Evolutionary conservation across 2,113 vertebrate genomes (phyloP).

Genomic region (Grammomys surdaster): DNA sequence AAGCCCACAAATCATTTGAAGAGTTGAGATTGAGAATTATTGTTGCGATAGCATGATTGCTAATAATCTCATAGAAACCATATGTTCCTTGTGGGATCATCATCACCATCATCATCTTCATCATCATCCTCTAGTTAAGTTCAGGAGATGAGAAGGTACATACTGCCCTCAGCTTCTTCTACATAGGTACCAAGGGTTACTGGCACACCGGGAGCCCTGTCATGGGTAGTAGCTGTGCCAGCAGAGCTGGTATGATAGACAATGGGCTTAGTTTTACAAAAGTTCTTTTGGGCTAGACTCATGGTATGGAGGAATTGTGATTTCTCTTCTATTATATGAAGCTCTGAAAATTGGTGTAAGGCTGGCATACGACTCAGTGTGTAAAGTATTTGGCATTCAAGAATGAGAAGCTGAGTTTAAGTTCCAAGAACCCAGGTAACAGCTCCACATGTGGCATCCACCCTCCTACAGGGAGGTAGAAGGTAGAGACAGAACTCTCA

Average conservation of each 20-base stretch:
- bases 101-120: not conserved
- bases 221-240: accelerated
- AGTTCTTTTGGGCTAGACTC: not conserved
- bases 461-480: not conserved
- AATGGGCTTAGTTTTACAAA: not conserved
- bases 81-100: not conserved
- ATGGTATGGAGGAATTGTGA: not conserved
- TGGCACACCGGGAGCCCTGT: not conserved
- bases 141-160: not conserved
- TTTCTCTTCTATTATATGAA: conserved; percentile 3
- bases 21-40: not conserved
- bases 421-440: not conserved
- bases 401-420: not conserved
- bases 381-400: not conserved
- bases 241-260: not conserved
- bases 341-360: not conserved
- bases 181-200: not conserved
- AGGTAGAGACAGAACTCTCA: not conserved
- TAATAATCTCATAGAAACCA: not conserved
- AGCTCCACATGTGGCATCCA: not conserved
- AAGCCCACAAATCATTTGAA: not conserved
- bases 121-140: not conserved
- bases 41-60: not conserved
- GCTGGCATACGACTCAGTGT: not conserved
- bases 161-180: not conserved